A percentile compares a stretch with the other conserved stretches of the same genome.
Conservation (phyloP, 2,113 vertebrate species). For the Nibea albiflora region DNA sequence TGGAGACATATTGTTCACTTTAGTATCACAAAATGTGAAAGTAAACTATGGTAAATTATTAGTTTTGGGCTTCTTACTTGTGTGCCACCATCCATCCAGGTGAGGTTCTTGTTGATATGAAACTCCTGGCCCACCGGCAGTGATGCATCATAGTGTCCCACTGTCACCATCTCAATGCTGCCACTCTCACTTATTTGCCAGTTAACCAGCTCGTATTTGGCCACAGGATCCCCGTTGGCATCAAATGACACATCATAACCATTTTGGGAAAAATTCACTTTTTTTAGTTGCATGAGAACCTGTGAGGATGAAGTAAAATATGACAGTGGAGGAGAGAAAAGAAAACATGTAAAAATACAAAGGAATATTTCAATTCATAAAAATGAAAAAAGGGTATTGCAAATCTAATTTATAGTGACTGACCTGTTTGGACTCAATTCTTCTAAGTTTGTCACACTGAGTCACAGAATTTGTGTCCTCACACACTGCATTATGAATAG, state of each 20-base stretch:
- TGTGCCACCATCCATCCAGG: constrained; percentile 57
- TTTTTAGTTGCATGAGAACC: constrained; percentile 72
- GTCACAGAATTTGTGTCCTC: too few relatives aligned
- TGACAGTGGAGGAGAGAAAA: too few relatives aligned
- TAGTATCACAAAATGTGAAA: too few relatives aligned
- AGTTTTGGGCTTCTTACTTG: constrained; percentile 63
- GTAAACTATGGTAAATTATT: too few relatives aligned
- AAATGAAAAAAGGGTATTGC: not conserved
- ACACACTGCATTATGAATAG: too few relatives aligned
- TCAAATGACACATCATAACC: constrained; percentile 76
- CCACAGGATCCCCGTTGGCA: constrained; percentile 75
- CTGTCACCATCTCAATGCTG: constrained; percentile 60
- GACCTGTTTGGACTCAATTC: not conserved
- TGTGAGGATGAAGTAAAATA: constrained; percentile 13
- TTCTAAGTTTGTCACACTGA: not conserved
- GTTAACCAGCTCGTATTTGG: constrained; percentile 77
- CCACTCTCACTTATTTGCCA: constrained; percentile 70
- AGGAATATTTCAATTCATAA: not conserved
- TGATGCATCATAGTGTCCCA: constrained; percentile 74
- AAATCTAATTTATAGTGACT: not conserved
- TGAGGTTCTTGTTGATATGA: constrained; percentile 61
- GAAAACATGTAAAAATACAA: too few relatives aligned
- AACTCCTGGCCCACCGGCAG: constrained; percentile 68
- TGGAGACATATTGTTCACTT: too few relatives aligned
- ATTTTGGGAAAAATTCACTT: constrained; percentile 71